A percentile compares a stretch with the other conserved stretches of the same genome.
Conservation (phyloP, 23 tunicate genomes). For the Halocynthia aurantium region DNA sequence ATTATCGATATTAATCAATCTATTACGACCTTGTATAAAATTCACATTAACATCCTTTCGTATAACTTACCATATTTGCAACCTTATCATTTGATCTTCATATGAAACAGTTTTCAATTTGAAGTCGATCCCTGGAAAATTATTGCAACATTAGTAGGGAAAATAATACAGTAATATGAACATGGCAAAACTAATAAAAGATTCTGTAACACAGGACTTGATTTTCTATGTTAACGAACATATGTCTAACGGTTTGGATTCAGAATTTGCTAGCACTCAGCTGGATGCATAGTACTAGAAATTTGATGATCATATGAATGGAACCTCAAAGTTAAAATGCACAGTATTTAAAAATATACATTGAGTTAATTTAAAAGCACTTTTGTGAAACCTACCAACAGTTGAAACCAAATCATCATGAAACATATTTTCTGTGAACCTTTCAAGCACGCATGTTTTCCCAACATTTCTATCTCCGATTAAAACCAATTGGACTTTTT, state of each 20-base stretch:
- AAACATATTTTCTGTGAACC: slow-evolving; percentile 60
- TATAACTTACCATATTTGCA: slow-evolving; percentile 76
- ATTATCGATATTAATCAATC: too few relatives aligned
- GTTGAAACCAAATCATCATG: slow-evolving; percentile 51
- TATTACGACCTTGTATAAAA: background rate
- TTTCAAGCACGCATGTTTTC: slow-evolving; percentile 75
- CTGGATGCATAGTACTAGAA: too few relatives aligned
- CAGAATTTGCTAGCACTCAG: too few relatives aligned
- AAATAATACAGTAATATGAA: background rate
- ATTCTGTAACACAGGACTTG: background rate
- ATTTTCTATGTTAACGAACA: background rate
- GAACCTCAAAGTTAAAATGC: too few relatives aligned
- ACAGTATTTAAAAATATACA: too few relatives aligned
- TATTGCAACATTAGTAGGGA: background rate
- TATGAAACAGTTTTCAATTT: slow-evolving; percentile 55
- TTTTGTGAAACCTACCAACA: slow-evolving; percentile 40
- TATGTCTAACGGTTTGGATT: background rate
- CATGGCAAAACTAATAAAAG: too few relatives aligned
- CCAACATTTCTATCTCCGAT: slow-evolving; percentile 90
- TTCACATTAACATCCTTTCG: background rate
- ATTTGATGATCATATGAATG: too few relatives aligned
- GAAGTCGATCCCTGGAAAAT: slow-evolving; percentile 81
- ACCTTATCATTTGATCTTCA: slow-evolving; percentile 37
- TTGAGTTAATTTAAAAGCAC: too few relatives aligned
- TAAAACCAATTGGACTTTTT: slow-evolving; percentile 64